These are phyloP conservation scores for Sorex araneus DNA, from an alignment of 2,113 vertebrate genomes.

Conservation along the genomic window DNA sequence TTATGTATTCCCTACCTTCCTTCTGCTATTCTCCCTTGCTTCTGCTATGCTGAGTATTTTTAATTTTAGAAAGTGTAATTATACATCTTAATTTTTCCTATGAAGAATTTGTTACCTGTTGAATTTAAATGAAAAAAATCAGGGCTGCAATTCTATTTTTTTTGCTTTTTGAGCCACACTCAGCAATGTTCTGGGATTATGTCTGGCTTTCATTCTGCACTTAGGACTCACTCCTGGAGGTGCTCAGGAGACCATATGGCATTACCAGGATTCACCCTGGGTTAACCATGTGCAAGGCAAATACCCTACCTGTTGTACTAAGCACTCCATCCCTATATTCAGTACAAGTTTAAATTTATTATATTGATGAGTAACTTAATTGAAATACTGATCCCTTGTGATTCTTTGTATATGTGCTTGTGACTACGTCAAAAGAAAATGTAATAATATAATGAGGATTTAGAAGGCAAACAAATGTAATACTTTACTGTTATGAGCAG, in stretches of 20 bases:
- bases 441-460: not conserved
- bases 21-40: too few relatives aligned
- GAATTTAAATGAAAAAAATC: not conserved
- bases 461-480: not conserved
- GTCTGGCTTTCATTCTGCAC: too few relatives aligned
- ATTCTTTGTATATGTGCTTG: not conserved
- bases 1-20: too few relatives aligned
- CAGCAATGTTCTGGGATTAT: too few relatives aligned
- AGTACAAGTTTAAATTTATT: not conserved
- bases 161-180: not conserved
- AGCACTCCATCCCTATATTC: not conserved
- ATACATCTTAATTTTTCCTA: not conserved
- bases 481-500: not conserved
- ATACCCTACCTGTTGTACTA: too few relatives aligned
- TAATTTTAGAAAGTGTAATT: not conserved
- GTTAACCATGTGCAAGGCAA: too few relatives aligned
- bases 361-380: not conserved
- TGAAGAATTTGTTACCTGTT: not conserved
- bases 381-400: not conserved
- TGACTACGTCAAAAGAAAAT: not conserved
- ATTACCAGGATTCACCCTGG: too few relatives aligned
- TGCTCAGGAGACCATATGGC: too few relatives aligned
- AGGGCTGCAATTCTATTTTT: not conserved
- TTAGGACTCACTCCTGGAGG: too few relatives aligned
- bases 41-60: not conserved